A percentile compares a stretch with the other conserved stretches of the same genome.
phyloP scores from a whole-genome alignment of 1,140 invertebrate species.

The Zaprionus ghesquierei region DNA sequence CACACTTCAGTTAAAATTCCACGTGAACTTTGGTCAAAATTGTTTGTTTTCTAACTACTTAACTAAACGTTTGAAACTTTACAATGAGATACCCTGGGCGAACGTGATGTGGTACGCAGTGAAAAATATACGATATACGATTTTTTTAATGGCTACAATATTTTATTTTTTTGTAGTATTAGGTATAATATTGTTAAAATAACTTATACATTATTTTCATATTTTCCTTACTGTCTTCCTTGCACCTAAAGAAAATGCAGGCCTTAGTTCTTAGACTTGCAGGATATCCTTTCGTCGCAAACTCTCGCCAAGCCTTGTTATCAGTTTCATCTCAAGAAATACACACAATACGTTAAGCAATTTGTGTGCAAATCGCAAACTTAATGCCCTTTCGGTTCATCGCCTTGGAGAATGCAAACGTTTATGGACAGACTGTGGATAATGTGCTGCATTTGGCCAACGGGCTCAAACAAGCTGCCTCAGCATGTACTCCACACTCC shows the following conservation, averaged over 20 bases:
- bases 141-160: too few relatives aligned
- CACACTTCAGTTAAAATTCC: slow-evolving; percentile 1
- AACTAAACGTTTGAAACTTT: background rate
- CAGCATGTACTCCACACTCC: slow-evolving; percentile 49
- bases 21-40: background rate
- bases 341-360: slow-evolving; percentile 4
- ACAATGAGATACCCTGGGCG: background rate
- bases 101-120: background rate
- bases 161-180: too few relatives aligned
- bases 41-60: background rate
- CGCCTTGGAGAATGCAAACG: slow-evolving; percentile 45
- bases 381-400: slow-evolving; percentile 52
- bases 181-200: too few relatives aligned
- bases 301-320: background rate
- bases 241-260: background rate
- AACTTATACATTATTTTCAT: too few relatives aligned
- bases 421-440: slow-evolving; percentile 40
- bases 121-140: background rate
- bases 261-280: background rate
- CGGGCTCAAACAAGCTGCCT: slow-evolving; percentile 17
- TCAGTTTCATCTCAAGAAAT: background rate
- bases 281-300: background rate
- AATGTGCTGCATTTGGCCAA: slow-evolving; percentile 56
- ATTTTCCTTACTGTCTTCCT: too few relatives aligned
- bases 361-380: slow-evolving; percentile 51